Conservation (phyloP, 2,888 invertebrate genomes). For the Agonopterix heracliana region DNA sequence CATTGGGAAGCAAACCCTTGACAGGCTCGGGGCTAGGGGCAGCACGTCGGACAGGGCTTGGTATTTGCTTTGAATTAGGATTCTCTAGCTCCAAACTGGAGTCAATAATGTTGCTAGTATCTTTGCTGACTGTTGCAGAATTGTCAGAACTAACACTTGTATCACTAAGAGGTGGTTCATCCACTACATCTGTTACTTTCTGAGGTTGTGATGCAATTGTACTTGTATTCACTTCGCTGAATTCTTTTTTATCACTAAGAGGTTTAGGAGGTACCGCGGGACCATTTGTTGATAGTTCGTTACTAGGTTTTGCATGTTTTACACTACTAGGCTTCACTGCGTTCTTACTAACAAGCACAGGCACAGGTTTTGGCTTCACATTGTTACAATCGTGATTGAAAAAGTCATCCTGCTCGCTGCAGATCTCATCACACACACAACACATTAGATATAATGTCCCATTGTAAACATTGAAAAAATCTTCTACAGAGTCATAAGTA, state of each 20-base stretch:
- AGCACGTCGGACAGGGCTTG: slow-evolving; percentile 34
- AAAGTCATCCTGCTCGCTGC: slow-evolving; percentile 85
- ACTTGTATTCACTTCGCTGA: slow-evolving; percentile 39
- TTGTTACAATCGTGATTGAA: slow-evolving; percentile 82
- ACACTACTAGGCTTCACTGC: slow-evolving; percentile 49
- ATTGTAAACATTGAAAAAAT: slow-evolving; percentile 79
- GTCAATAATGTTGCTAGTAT: slow-evolving; percentile 41
- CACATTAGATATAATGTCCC: slow-evolving; percentile 86
- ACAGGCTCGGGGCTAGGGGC: slow-evolving; percentile 26
- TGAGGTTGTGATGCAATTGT: slow-evolving; percentile 33
- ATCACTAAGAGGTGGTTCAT: slow-evolving; percentile 43
- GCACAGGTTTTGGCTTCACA: slow-evolving; percentile 67
- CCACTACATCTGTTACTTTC: slow-evolving; percentile 30
- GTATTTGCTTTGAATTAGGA: slow-evolving; percentile 31
- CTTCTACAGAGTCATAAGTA: slow-evolving; percentile 80
- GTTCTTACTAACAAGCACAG: slow-evolving; percentile 66
- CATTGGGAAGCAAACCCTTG: slow-evolving; percentile 37
- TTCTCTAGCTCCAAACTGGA: slow-evolving; percentile 44
- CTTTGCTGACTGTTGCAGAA: slow-evolving; percentile 39
- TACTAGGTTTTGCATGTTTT: slow-evolving; percentile 40
- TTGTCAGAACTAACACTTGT: slow-evolving; percentile 44
- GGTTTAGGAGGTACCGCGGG: slow-evolving; percentile 34
- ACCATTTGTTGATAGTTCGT: slow-evolving; percentile 47
- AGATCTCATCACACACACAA: slow-evolving; percentile 87
- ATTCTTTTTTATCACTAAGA: slow-evolving; percentile 45